A percentile compares a stretch with the other conserved stretches of the same genome.
Evolutionary conservation across 2,888 invertebrate genomes (phyloP).

Genomic region (Thyatira batis): DNA sequence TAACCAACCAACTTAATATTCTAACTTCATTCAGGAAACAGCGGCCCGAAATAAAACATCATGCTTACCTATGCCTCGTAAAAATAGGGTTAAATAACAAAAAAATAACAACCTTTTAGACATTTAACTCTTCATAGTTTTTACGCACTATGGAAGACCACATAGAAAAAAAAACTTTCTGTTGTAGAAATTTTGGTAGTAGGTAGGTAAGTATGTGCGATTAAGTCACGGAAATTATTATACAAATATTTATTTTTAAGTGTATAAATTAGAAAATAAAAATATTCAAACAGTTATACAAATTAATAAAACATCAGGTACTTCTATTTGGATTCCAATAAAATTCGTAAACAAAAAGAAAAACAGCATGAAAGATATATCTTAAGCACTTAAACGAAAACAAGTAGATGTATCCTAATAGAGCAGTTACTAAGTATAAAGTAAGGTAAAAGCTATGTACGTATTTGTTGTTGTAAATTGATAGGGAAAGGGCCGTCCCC

Average conservation of each 20-base stretch:
- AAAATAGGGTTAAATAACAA: neutral
- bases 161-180: too few relatives aligned
- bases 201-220: too few relatives aligned
- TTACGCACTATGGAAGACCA: too few relatives aligned
- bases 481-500: slow-evolving; percentile 68
- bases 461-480: slow-evolving; percentile 67
- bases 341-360: neutral
- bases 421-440: slow-evolving; percentile 77
- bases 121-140: too few relatives aligned
- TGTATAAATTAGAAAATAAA: too few relatives aligned
- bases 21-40: neutral
- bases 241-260: too few relatives aligned
- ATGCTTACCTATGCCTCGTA: neutral
- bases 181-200: too few relatives aligned
- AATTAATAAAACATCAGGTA: too few relatives aligned
- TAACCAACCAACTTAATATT: neutral
- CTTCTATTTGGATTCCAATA: too few relatives aligned
- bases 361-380: slow-evolving; percentile 25
- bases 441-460: slow-evolving; percentile 60
- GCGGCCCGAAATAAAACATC: neutral
- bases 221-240: too few relatives aligned
- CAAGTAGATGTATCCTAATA: slow-evolving; percentile 57
- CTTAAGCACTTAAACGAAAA: slow-evolving; percentile 26
- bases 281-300: too few relatives aligned
- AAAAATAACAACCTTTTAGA: neutral